These are phyloP conservation scores for Pomatorhinus ruficollis DNA, from an alignment of 2,113 vertebrate genomes.

Conservation along the genomic window DNA sequence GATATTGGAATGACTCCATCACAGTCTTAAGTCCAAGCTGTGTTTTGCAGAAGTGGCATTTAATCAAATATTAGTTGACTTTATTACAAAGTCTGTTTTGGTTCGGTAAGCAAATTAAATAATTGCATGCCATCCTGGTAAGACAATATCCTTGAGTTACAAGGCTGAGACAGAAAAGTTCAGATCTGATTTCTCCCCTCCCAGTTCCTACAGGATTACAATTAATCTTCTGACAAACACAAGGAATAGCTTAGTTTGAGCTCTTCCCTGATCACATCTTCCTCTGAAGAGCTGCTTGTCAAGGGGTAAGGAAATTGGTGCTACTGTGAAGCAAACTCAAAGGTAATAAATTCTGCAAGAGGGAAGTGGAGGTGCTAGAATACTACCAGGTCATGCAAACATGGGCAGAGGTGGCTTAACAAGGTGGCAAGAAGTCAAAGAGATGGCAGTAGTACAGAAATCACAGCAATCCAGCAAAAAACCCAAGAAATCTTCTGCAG, in stretches of 20 bases:
- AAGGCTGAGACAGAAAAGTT: background rate
- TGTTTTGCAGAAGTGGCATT: slow-evolving; percentile 65
- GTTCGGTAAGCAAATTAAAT: slow-evolving; percentile 60
- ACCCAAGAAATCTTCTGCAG: background rate
- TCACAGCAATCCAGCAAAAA: background rate
- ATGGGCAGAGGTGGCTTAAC: background rate
- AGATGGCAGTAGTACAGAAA: background rate
- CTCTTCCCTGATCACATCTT: background rate
- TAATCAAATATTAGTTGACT: slow-evolving; percentile 68
- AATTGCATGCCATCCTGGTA: slow-evolving; percentile 30
- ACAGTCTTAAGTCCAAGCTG: slow-evolving; percentile 41
- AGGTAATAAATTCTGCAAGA: background rate
- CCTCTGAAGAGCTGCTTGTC: background rate
- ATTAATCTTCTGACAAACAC: background rate
- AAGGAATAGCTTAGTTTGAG: background rate
- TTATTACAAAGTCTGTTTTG: slow-evolving; percentile 55
- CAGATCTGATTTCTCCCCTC: background rate
- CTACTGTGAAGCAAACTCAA: background rate
- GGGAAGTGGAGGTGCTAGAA: background rate
- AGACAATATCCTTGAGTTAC: slow-evolving; percentile 36
- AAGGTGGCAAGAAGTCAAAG: background rate
- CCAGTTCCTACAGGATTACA: background rate
- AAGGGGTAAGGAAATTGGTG: background rate
- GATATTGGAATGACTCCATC: slow-evolving; percentile 55
- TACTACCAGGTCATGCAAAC: background rate